Evolutionary conservation across 2,797 vertebrate species (phyloP), one percentile per base, ranked within the genome.

Genomic region (Helostoma temminkii): DNA sequence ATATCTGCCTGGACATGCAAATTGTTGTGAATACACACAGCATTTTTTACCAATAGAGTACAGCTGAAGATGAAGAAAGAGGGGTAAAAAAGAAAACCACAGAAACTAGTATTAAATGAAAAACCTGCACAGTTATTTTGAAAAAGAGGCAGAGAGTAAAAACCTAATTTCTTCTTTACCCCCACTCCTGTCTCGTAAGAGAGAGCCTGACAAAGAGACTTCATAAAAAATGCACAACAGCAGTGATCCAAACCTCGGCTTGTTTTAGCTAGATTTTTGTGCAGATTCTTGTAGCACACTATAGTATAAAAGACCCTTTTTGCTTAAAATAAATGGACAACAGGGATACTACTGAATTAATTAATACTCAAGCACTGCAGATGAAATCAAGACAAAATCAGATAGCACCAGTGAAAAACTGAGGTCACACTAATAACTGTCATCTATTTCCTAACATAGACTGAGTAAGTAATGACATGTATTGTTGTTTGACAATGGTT

Each of bases 211-310:
- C 46, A 66, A 41, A 62, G 36, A 50, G 30, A 49, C 19, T 71
- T 71, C 14, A 66, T 3, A 56, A 65, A 70, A 66, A 59, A 56
- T 1, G 4, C 47, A 57, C 54, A 58, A 58, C 41, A 45, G 36
- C 26, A 42, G 19, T 34, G 12, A 71, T 62, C 24, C 15, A 39
- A 66, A 62, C 42, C 36, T 3, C 26, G 34, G 11, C 58, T 41
- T 34, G n/a, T 45, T 71, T 55, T 52, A 14, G 9, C 14, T 48
- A 19, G 18, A 41, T 60, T 22, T 48, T 53, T 47, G 3, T 1
- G 32, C 5, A 11, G 12, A 50, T 41, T 22, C 12, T 36, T 9
- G 32, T 14, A 58, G 14, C 18, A 30, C 22, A 15, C n/a, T n/a
- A 39, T 14, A 52, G 5, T 24, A 22, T 5, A 15, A 6, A 37